Percentiles rank a stretch among this genome's conserved stretches.
Conservation (phyloP, 2,113 vertebrate genomes). For the Grammomys dolichurus region DNA sequence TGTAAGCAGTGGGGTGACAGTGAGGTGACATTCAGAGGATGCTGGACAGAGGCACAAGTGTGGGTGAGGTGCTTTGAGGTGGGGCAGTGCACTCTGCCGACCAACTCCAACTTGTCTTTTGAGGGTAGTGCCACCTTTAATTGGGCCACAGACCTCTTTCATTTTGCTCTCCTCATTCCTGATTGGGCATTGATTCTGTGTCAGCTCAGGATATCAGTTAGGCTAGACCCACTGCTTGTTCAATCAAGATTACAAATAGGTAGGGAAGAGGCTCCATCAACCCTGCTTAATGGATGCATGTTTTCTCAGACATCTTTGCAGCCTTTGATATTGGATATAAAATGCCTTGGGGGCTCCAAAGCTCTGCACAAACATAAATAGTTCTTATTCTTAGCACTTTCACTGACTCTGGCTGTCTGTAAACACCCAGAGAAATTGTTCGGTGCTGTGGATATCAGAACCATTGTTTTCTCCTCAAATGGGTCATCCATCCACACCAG, state of each 20-base stretch:
- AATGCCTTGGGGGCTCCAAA: neutral
- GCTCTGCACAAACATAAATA: neutral
- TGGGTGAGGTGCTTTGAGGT: neutral
- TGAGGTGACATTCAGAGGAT: no score
- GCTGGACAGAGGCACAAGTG: rapidly evolving
- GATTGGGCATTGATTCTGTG: neutral
- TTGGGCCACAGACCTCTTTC: no score
- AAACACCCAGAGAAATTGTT: neutral
- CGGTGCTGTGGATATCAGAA: neutral
- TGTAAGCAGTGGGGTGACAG: neutral
- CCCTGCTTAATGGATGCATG: neutral
- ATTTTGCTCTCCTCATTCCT: no score
- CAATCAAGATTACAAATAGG: neutral
- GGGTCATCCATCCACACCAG: no score
- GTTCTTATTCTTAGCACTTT: neutral
- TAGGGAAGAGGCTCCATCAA: rapidly evolving
- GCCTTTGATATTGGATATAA: neutral
- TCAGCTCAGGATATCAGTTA: neutral
- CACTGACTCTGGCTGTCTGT: neutral
- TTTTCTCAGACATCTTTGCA: neutral
- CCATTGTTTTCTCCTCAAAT: neutral
- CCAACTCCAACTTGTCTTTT: no score
- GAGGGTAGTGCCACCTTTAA: neutral
- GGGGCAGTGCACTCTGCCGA: neutral
- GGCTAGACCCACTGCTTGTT: neutral